phyloP scores from a whole-genome alignment of 1,140 invertebrate genomes.

The honey bee (Apis mellifera) region Amel_HAv3.1 CM009931.2:11307001-11307500 shows the following conservation, averaged over 20 bases:
- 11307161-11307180: slow-evolving; percentile 17
- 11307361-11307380: slow-evolving; percentile 15
- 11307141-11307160: slow-evolving; percentile 33
- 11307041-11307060: neutral
- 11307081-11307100: slow-evolving; percentile 22
- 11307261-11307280: slow-evolving; percentile 49
- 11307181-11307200: slow-evolving; percentile 27
- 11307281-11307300: slow-evolving; percentile 50
- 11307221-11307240: slow-evolving; percentile 33
- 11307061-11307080: slow-evolving; percentile 12
- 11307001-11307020: neutral
- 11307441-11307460: slow-evolving; percentile 89
- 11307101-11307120: neutral
- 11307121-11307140: neutral
- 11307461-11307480: slow-evolving; percentile 88
- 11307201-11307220: slow-evolving; percentile 53
- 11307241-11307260: slow-evolving; percentile 21
- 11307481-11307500: neutral
- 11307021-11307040: slow-evolving; percentile 26
- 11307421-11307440: slow-evolving; percentile 83
- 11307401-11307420: slow-evolving; percentile 36
- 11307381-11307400: slow-evolving; percentile 54
- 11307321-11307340: slow-evolving; percentile 26
- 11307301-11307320: slow-evolving; percentile 49
- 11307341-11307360: slow-evolving; percentile 48